Percentiles rank a stretch among this genome's conserved stretches.
Conservation (phyloP, 2,888 invertebrate species). For the Leptopilina drosophilae region DNA sequence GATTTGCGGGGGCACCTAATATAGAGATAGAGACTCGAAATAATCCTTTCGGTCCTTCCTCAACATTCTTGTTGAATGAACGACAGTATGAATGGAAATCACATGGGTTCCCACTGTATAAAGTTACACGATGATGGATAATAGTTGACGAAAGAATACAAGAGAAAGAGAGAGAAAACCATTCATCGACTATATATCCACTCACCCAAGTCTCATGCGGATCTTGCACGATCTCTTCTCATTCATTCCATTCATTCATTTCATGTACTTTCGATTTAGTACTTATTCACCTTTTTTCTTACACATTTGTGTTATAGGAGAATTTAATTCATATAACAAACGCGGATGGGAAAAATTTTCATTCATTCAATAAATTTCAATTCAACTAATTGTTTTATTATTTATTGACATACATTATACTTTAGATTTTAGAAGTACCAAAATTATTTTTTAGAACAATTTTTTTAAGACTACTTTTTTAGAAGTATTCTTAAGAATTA, state of each 20-base stretch:
- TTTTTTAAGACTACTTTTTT: too few species aligned
- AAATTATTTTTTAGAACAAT: too few species aligned
- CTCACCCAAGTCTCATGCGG: constrained; percentile 58
- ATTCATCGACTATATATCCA: constrained; percentile 67
- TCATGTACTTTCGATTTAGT: neutral
- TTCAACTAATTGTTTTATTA: too few species aligned
- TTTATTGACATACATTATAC: too few species aligned
- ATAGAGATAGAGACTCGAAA: constrained; percentile 53
- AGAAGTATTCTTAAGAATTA: too few species aligned
- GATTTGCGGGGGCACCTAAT: constrained; percentile 52
- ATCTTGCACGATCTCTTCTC: constrained; percentile 45
- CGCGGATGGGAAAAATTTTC: too few species aligned
- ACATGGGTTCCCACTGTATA: constrained; percentile 76
- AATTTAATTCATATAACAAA: too few species aligned
- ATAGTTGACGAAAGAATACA: constrained; percentile 63
- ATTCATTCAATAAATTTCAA: too few species aligned
- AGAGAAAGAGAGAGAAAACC: constrained; percentile 55
- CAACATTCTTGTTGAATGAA: constrained; percentile 64
- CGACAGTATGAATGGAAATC: constrained; percentile 64
- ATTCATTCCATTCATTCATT: constrained; percentile 49
- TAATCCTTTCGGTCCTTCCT: constrained; percentile 69
- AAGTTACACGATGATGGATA: constrained; percentile 70
- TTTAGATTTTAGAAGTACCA: too few species aligned
- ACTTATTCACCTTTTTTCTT: too few species aligned
- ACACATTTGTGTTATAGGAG: too few species aligned